Evolutionary conservation across 1,140 invertebrate genomes (phyloP), one percentile per base, ranked within the genome.

Genomic region (Drosophila ogumai): DNA sequence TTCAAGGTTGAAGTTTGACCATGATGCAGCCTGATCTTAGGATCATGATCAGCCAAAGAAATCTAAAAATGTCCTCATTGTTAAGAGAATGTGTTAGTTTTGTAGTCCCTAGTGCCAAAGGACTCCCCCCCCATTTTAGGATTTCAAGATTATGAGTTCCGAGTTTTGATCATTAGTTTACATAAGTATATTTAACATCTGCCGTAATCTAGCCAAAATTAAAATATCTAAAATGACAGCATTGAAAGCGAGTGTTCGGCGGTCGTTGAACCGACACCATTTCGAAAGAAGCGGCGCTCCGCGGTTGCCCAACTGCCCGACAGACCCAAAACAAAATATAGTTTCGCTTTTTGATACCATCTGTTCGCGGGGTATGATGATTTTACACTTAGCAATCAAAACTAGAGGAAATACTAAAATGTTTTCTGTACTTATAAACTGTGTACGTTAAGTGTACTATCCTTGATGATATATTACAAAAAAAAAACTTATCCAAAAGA

Each of bases 281-380:
- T 67, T 67, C 44, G 61, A 66, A 66, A 49, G 61, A 66, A 67
- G 43, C 32, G 59, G 46, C 59, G 32, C 40, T 22, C 12, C 25
- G 41, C 38, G 5, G 40, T 73, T 73, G 68, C 47, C 67, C 71
- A 74, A 74, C 68, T 73, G 56, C 47, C 71, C 71, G 68, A 73
- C 34, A 73, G 68, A 73, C 69, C 71, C 57, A 61, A 74, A 72
- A 72, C 19, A 60, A 22, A 60, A 32, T 40, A 54, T 54, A 54
- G 68, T 74, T 74, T 74, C 68, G 57, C 71, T 74, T 74, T 74
- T 34, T 5, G 66, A 40, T 72, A 72, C 66, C 43, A 2, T 5
- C n/a, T 34, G 15, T 3, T 31, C 5, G 15, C 0, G 7, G 31
- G 44, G 68, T 58, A 72, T 72, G 52, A 32, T 71, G 19, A 13